Percentiles rank a stretch among this genome's conserved stretches.
Evolutionary conservation across 2,888 invertebrate genomes (phyloP).

Genomic region (Agonopterix heracliana): DNA sequence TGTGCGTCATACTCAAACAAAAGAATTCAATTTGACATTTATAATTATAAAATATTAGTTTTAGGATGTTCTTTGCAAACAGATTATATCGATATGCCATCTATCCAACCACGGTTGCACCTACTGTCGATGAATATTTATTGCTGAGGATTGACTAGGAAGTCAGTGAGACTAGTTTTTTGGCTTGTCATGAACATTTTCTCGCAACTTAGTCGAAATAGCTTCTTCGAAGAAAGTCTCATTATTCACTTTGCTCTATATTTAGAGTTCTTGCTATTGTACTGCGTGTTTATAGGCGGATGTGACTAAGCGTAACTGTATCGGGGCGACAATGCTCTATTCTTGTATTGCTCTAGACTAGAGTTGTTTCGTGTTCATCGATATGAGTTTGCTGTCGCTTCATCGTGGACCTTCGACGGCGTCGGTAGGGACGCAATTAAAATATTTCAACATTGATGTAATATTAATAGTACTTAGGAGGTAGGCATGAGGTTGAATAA

Average conservation of each 20-base stretch:
- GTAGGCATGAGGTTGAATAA: slow-evolving; percentile 31
- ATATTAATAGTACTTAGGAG: slow-evolving; percentile 24
- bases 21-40: too few relatives aligned
- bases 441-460: slow-evolving; percentile 21
- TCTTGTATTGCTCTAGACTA: slow-evolving; percentile 36
- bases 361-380: slow-evolving; percentile 25
- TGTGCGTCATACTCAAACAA: too few relatives aligned
- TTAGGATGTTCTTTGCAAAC: too few relatives aligned
- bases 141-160: too few relatives aligned
- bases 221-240: slow-evolving; percentile 31
- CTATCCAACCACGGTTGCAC: too few relatives aligned
- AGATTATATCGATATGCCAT: too few relatives aligned
- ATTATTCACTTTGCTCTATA: slow-evolving; percentile 35
- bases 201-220: slow-evolving; percentile 4
- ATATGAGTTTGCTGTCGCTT: neutral
- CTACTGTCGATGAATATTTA: too few relatives aligned
- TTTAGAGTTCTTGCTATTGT: slow-evolving; percentile 37
- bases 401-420: neutral
- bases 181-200: slow-evolving; percentile 3
- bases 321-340: slow-evolving; percentile 47
- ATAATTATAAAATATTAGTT: too few relatives aligned
- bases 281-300: slow-evolving; percentile 42
- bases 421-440: slow-evolving; percentile 12
- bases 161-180: neutral
- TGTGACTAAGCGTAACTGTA: slow-evolving; percentile 50